A percentile compares a stretch with the other conserved stretches of the same genome.
Conservation (phyloP, 2,797 vertebrate genomes). For the Acrossocheilus wenchowensis region DNA sequence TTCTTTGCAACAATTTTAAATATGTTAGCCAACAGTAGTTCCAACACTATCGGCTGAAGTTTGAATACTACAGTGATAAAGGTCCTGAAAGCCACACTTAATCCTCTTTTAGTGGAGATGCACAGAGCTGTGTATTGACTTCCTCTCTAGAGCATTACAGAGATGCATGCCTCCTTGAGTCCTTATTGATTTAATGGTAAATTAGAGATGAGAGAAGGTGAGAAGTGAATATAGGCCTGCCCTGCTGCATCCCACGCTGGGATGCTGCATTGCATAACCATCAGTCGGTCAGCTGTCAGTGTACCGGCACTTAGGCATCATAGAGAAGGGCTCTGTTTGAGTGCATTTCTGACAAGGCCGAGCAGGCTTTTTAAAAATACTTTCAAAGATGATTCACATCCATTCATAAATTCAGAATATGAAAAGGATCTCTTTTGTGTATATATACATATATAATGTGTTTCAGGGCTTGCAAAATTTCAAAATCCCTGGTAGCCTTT, state of each 20-base stretch:
- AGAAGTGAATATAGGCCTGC: conserved; percentile 46
- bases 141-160: conserved; percentile 47
- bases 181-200: conserved; percentile 55
- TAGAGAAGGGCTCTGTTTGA: conserved; percentile 38
- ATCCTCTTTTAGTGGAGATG: conserved; percentile 47
- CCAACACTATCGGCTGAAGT: conserved; percentile 31
- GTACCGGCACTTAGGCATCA: conserved; percentile 12
- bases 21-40: background rate
- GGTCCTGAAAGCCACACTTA: conserved; percentile 52
- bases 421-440: background rate
- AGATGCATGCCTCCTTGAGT: conserved; percentile 45
- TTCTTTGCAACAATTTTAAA: background rate
- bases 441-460: background rate
- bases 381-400: conserved; percentile 30
- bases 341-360: conserved; percentile 22
- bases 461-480: too few species aligned
- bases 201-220: conserved; percentile 54
- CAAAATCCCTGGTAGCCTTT: too few species aligned
- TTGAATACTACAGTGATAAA: conserved; percentile 48
- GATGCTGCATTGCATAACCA: conserved; percentile 18
- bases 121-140: conserved; percentile 42
- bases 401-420: conserved; percentile 1
- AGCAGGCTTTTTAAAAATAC: conserved; percentile 16
- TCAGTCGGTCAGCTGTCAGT: conserved; percentile 4
- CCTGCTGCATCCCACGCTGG: conserved; percentile 2